Evolutionary conservation across 2,797 vertebrate genomes (phyloP), one percentile per base, ranked within the genome.

Genomic region (Sebastiscus albofasciatus): DNA sequence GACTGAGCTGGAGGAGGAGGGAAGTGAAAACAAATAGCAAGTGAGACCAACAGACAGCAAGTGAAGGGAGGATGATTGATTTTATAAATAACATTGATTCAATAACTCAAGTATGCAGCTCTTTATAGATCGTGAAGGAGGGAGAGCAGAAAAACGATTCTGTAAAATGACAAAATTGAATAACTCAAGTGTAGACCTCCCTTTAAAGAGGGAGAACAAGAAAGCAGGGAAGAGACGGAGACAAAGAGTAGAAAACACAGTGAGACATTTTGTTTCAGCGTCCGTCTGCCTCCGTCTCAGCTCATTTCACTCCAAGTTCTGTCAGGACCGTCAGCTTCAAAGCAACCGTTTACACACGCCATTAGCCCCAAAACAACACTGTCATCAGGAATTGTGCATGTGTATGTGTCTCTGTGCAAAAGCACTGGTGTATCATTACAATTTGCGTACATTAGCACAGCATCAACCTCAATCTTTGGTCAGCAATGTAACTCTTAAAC

Each of bases 71-170:
- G 72, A 82, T 86, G 85, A 93, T 85, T 91, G 87, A 90, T 87
- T 87, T 89, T 85, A 85, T 90, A 84, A 89, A 88, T 92, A 85
- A 80, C 78, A 79, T 36, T 70, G 82, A 87, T 84, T 87, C 67
- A 89, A 85, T 90, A 86, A 83, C 78, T 88, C 27, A 82, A 86
- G 55, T 76, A 85, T 84, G 79, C 70, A 56, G 79, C 78, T 80
- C 79, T 75, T 78, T 77, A 69, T 24, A 81, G 67, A 82, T 74
- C 6, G 20, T 52, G 36, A 56, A 69, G 54, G 46, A 75, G 31
- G 46, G 49, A 42, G 49, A 65, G 27, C 36, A 36, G 59, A 64
- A 81, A 34, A 67, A 56, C 1, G 7, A 27, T n/a, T 62, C 9
- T 42, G 58, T n/a, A 49, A 59, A 49, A n/a, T 82, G 69, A 77